Evolutionary conservation across 2,888 invertebrate species (phyloP).

Genomic region (Cheilosia vernalis): DNA sequence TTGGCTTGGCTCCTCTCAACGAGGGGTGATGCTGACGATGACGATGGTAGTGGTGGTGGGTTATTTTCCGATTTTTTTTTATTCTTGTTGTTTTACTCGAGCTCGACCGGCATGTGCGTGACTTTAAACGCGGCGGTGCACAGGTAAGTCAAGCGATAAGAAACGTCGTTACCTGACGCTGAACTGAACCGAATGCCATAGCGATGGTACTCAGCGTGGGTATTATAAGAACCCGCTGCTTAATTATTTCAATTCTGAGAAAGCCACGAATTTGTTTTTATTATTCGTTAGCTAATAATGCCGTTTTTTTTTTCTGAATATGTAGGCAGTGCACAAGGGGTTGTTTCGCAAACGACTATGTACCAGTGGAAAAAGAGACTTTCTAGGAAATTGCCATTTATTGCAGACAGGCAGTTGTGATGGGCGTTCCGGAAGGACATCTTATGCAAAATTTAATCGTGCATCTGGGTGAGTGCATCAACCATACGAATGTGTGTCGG

Average conservation of each 20-base stretch:
- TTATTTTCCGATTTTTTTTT: constrained; percentile 16
- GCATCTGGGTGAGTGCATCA: not conserved
- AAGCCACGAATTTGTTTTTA: constrained; percentile 10
- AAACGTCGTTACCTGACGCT: constrained; percentile 19
- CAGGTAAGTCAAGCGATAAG: constrained; percentile 50
- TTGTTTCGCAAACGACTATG: constrained; percentile 8
- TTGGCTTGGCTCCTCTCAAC: constrained; percentile 3
- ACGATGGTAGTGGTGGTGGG: constrained; percentile 11
- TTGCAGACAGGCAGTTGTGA: not conserved
- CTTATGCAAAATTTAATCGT: not conserved
- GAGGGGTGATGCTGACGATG: constrained; percentile 24
- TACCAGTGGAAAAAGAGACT: not conserved
- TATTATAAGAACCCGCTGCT: constrained; percentile 5
- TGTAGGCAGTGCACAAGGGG: not conserved
- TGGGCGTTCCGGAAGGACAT: not conserved
- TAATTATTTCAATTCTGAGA: constrained; percentile 47
- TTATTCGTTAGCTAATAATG: constrained; percentile 12
- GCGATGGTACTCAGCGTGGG: not conserved
- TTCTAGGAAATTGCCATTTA: constrained; percentile 20
- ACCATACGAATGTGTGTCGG: not conserved
- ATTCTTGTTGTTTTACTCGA: not conserved
- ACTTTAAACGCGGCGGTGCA: constrained; percentile 41
- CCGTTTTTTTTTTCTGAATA: not conserved
- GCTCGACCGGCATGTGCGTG: constrained; percentile 50
- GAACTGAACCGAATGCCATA: not conserved